phyloP scores from a whole-genome alignment of 2,797 vertebrate species.

The Delichon dasypus region DNA sequence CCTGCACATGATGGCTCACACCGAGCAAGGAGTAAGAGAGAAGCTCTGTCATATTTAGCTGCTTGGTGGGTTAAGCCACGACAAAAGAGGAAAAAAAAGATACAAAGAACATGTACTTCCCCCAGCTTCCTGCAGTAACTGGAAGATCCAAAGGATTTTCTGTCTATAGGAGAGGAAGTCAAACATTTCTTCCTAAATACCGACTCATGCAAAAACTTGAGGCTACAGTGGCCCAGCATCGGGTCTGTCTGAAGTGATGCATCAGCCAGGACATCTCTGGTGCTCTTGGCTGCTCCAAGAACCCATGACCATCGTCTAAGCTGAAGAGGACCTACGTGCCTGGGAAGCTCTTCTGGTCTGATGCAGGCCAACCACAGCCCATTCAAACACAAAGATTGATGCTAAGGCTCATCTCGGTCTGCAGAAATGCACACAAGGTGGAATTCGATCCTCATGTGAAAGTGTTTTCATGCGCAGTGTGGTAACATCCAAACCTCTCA shows the following conservation, averaged over 20 bases:
- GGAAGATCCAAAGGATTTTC: neutral
- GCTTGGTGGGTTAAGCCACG: neutral
- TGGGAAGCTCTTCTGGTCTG: neutral
- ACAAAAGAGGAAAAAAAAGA: neutral
- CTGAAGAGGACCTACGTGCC: neutral
- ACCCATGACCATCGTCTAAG: neutral
- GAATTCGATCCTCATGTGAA: slow-evolving; percentile 42
- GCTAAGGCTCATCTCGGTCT: neutral
- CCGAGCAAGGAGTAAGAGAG: neutral
- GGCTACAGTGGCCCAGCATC: rapidly evolving
- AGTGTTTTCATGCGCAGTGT: neutral
- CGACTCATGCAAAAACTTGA: neutral
- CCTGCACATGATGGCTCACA: neutral
- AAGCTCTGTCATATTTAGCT: neutral
- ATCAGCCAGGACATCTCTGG: neutral
- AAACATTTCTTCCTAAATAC: neutral
- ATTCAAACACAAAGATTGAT: neutral
- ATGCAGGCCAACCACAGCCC: neutral
- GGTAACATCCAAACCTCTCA: neutral
- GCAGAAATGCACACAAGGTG: neutral
- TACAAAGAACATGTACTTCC: neutral
- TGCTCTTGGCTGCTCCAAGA: neutral
- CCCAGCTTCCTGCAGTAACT: neutral
- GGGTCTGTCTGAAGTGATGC: neutral
- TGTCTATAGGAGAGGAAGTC: neutral